phyloP scores from a whole-genome alignment of 2,888 invertebrate species.

The Ennomos erosarius region DNA sequence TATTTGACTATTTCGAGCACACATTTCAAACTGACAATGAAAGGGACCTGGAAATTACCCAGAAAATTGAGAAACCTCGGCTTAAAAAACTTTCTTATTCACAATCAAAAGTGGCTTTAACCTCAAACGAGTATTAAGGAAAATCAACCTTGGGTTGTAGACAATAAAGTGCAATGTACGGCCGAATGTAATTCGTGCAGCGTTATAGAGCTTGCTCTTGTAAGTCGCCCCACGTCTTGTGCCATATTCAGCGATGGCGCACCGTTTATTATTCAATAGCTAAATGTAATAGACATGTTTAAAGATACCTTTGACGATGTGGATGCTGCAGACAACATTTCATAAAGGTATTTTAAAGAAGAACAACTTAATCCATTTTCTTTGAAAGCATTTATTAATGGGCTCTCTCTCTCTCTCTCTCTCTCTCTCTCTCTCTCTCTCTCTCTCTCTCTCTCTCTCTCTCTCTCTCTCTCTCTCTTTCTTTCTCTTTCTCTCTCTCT shows the following conservation, averaged over 20 bases:
- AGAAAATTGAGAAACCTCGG: slow-evolving; percentile 64
- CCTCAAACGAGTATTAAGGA: slow-evolving; percentile 46
- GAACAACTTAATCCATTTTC: slow-evolving; percentile 27
- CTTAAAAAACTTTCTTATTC: slow-evolving; percentile 60
- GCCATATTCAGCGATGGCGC: slow-evolving; percentile 60
- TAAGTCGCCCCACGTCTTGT: slow-evolving; percentile 65
- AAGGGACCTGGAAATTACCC: slow-evolving; percentile 57
- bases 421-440: too few species aligned
- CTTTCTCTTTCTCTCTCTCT: too few species aligned
- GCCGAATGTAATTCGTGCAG: slow-evolving; percentile 51
- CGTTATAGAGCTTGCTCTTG: slow-evolving; percentile 43
- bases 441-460: slow-evolving; percentile 4
- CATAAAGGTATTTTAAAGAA: slow-evolving; percentile 41
- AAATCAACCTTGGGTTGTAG: slow-evolving; percentile 47
- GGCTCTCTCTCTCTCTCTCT: slow-evolving; percentile 18
- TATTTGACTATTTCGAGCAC: slow-evolving; percentile 63
- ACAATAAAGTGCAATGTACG: slow-evolving; percentile 65
- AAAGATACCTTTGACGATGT: slow-evolving; percentile 42
- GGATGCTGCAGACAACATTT: slow-evolving; percentile 37
- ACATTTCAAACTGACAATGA: slow-evolving; percentile 68
- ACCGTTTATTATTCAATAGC: slow-evolving; percentile 76
- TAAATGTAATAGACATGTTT: slow-evolving; percentile 72
- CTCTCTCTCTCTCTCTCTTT: too few species aligned
- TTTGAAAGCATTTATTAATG: slow-evolving; percentile 14
- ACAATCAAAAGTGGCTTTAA: slow-evolving; percentile 44